phyloP scores from a whole-genome alignment of 1,140 invertebrate species.

The Pteromalus puparum region DNA sequence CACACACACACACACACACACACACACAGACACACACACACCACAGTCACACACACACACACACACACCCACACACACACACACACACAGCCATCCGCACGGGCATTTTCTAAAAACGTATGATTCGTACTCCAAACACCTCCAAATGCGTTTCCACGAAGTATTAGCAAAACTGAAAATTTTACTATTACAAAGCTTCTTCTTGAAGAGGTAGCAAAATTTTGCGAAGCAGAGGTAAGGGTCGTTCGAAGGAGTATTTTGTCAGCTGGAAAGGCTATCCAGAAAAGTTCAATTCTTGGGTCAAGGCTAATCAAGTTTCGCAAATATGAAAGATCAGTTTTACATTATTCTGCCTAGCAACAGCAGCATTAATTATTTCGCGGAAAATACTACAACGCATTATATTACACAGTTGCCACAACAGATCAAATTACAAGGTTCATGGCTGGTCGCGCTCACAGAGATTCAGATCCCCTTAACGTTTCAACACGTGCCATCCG shows the following conservation, averaged over 20 bases:
- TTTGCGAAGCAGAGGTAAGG: background rate
- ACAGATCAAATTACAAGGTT: conserved; percentile 12
- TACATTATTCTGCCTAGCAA: background rate
- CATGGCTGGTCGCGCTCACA: no score
- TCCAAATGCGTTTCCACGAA: no score
- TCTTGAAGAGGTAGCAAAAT: no score
- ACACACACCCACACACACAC: no score
- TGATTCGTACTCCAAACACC: no score
- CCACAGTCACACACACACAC: no score
- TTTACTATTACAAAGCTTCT: no score
- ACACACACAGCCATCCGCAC: no score
- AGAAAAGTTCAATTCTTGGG: background rate
- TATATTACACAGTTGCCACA: conserved; percentile 28
- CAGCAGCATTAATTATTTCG: background rate
- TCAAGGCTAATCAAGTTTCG: background rate
- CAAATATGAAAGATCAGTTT: background rate
- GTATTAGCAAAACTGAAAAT: no score
- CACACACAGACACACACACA: no score
- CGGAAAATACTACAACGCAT: background rate
- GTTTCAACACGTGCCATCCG: background rate
- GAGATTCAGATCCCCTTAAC: background rate
- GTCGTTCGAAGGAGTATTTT: background rate
- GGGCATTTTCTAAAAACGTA: no score
- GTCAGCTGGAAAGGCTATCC: background rate
- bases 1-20: no score